phyloP scores from a whole-genome alignment of 2,113 vertebrate species.

The Entosphenus tridentatus region DNA sequence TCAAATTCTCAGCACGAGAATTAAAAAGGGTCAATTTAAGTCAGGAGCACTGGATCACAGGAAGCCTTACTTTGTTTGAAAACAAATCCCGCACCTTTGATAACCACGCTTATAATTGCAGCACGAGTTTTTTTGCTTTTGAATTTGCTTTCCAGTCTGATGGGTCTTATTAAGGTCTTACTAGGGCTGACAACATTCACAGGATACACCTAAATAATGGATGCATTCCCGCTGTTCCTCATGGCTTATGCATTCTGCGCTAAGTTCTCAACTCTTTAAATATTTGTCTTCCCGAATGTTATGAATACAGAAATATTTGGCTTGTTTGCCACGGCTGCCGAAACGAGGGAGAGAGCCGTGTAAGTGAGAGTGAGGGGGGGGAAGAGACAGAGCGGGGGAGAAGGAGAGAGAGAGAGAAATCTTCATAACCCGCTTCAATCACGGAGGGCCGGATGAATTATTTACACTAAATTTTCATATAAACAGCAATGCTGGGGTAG shows the following conservation, averaged over 20 bases:
- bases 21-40: too few relatives aligned
- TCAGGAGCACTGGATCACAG: too few relatives aligned
- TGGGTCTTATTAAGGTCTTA: too few relatives aligned
- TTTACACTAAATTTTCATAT: constrained; percentile 6
- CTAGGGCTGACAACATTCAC: not conserved
- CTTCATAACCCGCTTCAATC: constrained; percentile 6
- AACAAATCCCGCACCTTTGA: too few relatives aligned
- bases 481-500: not conserved
- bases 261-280: constrained; percentile 2
- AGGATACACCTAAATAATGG: constrained; percentile 1
- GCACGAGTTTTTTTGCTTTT: too few relatives aligned
- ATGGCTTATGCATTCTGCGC: constrained; percentile 1
- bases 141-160: too few relatives aligned
- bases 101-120: too few relatives aligned
- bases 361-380: too few relatives aligned
- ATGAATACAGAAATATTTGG: constrained; percentile 4
- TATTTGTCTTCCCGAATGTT: constrained; percentile 2
- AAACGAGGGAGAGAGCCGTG: too few relatives aligned
- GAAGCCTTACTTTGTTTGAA: too few relatives aligned
- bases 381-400: not conserved
- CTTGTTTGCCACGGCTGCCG: not conserved
- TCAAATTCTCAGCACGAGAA: too few relatives aligned
- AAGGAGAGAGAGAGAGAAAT: not conserved
- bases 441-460: constrained; percentile 4
- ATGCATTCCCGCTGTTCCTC: not conserved